Evolutionary conservation across 2,113 vertebrate genomes (phyloP), one percentile per base, ranked within the genome.

Genomic region (Oryzias melastigma): DNA sequence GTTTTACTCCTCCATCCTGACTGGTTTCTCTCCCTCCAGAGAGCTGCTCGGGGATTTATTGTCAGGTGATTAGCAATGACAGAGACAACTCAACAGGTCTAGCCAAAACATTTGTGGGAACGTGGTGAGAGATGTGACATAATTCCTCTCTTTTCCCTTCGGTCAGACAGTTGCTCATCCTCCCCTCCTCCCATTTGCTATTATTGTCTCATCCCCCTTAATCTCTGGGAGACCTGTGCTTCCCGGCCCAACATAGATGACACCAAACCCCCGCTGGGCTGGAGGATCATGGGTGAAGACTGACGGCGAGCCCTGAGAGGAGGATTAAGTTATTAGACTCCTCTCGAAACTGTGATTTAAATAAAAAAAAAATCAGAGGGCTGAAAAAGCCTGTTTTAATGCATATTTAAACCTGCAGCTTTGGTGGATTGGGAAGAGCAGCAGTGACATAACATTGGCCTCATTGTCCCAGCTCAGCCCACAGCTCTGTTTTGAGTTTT

Each of bases 71-170:
- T 65, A 71, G 77, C 10, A 84, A 77, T 80, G 87, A 89, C 79
- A 75, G 86, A 87, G 73, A 57, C 47, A 74, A 80, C 80, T 88
- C 69, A 52, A 75, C 58, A 22, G 24, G 67, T 72, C 70, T 68
- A 87, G 87, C 81, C 88, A 85, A 91, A 88, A 91, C 88, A 88
- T 81, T 81, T 72, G 73, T 53, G 63, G 59, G 48, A 75, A 88
- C 51, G 82, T 81, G 86, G 73, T 63, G 88, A 90, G 54, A 68
- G 90, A 89, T 54, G 7, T 20, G n/a, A 58, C 57, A 16, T 65
- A 73, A 83, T 69, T 79, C 75, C 78, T 73, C 51, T 68, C 62
- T 68, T 66, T 71, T 72, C 54, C 54, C 61, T 68, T 57, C 71
- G 61, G 68, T 63, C 58, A 29, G 68, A 48, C 63, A 56, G 65